A percentile compares a stretch with the other conserved stretches of the same genome.
Evolutionary conservation across 2,888 invertebrate genomes (phyloP).

Genomic region (Eupelmus urozonus): DNA sequence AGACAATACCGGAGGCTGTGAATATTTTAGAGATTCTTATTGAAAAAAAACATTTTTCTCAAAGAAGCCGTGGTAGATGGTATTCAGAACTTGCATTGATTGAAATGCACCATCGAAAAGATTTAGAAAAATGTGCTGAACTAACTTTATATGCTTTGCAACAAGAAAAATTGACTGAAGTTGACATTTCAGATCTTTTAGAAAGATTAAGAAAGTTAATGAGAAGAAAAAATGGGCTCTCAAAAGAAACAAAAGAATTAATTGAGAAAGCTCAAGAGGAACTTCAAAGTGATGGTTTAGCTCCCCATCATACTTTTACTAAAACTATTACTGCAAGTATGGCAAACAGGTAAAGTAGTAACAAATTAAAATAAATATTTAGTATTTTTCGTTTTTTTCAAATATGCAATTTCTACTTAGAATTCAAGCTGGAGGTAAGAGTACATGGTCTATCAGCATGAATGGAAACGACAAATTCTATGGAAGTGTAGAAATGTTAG

Average conservation of each 20-base stretch:
- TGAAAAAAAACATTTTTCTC: slow-evolving; percentile 62
- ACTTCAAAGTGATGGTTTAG: slow-evolving; percentile 32
- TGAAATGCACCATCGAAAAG: slow-evolving; percentile 68
- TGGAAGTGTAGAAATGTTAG: slow-evolving; percentile 69
- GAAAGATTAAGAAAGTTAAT: slow-evolving; percentile 67
- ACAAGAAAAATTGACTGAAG: slow-evolving; percentile 61
- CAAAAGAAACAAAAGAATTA: slow-evolving; percentile 57
- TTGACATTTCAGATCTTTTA: slow-evolving; percentile 65
- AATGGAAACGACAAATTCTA: slow-evolving; percentile 60
- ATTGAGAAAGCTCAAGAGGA: slow-evolving; percentile 53
- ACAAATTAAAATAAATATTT: slow-evolving; percentile 10
- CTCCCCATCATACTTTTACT: background rate
- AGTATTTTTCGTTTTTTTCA: slow-evolving; percentile 13
- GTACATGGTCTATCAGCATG: slow-evolving; percentile 66
- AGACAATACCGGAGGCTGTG: slow-evolving; percentile 62
- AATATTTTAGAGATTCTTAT: slow-evolving; percentile 65
- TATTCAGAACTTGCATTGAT: slow-evolving; percentile 71
- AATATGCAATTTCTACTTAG: slow-evolving; percentile 32
- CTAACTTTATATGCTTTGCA: slow-evolving; percentile 65
- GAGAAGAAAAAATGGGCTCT: slow-evolving; percentile 65
- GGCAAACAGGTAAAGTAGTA: slow-evolving; percentile 54
- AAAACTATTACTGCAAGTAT: slow-evolving; percentile 54
- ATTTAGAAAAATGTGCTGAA: slow-evolving; percentile 66
- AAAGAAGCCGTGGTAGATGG: slow-evolving; percentile 66
- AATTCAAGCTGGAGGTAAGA: slow-evolving; percentile 63